Evolutionary conservation across 2,797 vertebrate species (phyloP).

Genomic region (Sebastes steindachneri): DNA sequence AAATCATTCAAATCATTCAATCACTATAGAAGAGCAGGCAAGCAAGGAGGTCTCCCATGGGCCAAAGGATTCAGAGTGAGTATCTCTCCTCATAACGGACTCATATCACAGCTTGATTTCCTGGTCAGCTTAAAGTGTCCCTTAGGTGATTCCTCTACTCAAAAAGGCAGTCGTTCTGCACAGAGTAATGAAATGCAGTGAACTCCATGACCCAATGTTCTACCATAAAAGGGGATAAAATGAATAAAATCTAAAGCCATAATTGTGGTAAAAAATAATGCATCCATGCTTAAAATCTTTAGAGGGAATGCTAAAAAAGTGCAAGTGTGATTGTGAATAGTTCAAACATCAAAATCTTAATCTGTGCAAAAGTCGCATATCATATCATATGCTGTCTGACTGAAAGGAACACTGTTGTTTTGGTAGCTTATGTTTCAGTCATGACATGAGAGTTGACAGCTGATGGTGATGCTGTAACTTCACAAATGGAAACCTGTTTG

Average conservation of each 20-base stretch:
- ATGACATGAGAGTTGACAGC: neutral
- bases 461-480: neutral
- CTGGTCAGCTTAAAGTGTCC: conserved; percentile 68
- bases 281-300: neutral
- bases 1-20: neutral
- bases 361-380: neutral
- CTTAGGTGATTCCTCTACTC: conserved; percentile 62
- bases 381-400: neutral
- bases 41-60: conserved; percentile 35
- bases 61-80: conserved; percentile 52
- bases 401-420: neutral
- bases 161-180: neutral
- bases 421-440: neutral
- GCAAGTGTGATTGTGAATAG: neutral
- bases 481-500: neutral
- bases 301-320: neutral
- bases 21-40: neutral
- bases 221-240: neutral
- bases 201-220: neutral
- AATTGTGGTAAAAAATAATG: neutral
- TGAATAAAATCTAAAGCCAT: neutral
- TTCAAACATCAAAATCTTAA: neutral
- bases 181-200: neutral
- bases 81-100: conserved; percentile 60
- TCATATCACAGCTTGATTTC: conserved; percentile 67